phyloP scores from a whole-genome alignment of 2,113 vertebrate genomes.

The Cinclus mexicanus region DNA sequence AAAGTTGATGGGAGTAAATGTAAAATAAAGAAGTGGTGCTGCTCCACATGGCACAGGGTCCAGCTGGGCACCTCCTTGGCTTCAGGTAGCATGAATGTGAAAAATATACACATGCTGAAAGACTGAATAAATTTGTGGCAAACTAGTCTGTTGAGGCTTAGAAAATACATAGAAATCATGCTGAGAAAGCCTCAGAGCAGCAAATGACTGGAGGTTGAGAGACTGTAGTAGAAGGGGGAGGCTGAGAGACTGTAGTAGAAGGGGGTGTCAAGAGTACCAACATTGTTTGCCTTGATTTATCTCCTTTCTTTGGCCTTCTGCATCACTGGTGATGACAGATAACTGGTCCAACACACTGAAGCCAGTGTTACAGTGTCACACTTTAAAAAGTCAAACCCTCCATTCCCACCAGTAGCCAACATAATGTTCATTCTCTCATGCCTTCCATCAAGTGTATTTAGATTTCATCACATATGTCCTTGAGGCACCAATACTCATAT shows the following conservation, averaged over 20 bases:
- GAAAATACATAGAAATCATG: not conserved
- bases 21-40: not conserved
- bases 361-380: fast-evolving
- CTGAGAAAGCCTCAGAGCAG: not conserved
- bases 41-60: not conserved
- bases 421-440: not conserved
- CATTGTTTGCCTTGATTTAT: not conserved
- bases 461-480: not conserved
- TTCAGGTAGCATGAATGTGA: fast-evolving
- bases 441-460: not conserved
- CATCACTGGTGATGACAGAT: not conserved
- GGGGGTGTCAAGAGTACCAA: not conserved
- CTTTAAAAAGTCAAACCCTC: not conserved
- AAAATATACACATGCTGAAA: not conserved
- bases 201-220: not conserved
- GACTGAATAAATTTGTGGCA: not conserved
- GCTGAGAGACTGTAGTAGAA: not conserved
- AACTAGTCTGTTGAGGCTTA: not conserved
- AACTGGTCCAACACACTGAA: not conserved
- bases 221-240: not conserved
- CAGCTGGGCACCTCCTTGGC: not conserved
- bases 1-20: not conserved
- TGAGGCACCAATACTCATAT: not conserved
- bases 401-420: not conserved
- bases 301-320: not conserved